Percentiles rank a stretch among this genome's conserved stretches.
phyloP scores from a whole-genome alignment of 2,888 invertebrate genomes.

The Orthosia cruda region DNA sequence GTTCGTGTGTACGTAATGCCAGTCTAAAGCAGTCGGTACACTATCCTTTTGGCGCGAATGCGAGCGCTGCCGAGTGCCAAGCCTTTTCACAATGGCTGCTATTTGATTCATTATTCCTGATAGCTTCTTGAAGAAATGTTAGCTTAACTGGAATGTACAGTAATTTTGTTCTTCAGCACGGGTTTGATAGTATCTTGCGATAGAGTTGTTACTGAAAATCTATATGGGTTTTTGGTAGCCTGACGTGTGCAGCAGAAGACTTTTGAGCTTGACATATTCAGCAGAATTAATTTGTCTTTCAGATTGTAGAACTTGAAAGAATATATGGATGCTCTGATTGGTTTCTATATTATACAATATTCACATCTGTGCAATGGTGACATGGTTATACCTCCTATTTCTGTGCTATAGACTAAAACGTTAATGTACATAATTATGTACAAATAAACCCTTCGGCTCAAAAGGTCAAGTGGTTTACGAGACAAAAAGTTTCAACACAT shows the following conservation, averaged over 20 bases:
- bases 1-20: slow-evolving; percentile 16
- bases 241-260: neutral
- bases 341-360: neutral
- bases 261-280: neutral
- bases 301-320: neutral
- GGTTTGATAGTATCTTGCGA: neutral
- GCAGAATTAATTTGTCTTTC: neutral
- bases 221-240: neutral
- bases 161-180: slow-evolving; percentile 14
- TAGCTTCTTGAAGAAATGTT: slow-evolving; percentile 40
- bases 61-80: slow-evolving; percentile 44
- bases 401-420: too few relatives aligned
- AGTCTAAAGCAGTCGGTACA: slow-evolving; percentile 21
- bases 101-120: slow-evolving; percentile 57
- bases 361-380: too few relatives aligned
- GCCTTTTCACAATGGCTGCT: slow-evolving; percentile 51
- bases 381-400: too few relatives aligned
- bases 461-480: too few relatives aligned
- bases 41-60: slow-evolving; percentile 50
- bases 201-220: slow-evolving; percentile 1
- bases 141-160: slow-evolving; percentile 1
- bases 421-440: too few relatives aligned
- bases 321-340: neutral
- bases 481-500: neutral
- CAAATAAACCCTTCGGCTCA: too few relatives aligned